Percentiles rank a stretch among this genome's conserved stretches.
Conservation (phyloP, 2,888 invertebrate species). For the Nomada ferruginata region DNA sequence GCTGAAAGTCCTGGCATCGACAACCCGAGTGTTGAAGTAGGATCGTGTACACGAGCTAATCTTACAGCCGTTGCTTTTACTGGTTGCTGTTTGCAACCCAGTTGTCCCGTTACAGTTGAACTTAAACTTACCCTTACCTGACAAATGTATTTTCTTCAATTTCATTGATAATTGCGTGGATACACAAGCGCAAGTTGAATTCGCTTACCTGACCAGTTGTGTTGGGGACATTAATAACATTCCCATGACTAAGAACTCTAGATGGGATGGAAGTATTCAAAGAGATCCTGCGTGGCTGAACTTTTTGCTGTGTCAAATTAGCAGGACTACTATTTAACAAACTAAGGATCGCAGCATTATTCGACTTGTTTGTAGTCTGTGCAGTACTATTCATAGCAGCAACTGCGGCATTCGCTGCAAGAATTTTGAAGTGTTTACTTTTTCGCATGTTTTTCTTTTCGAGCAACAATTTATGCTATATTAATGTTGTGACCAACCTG, state of each 20-base stretch:
- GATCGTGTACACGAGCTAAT: constrained; percentile 84
- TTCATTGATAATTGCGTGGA: neutral
- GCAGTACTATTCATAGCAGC: constrained; percentile 83
- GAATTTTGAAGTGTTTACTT: constrained; percentile 17
- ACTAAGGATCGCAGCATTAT: constrained; percentile 91
- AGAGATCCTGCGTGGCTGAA: constrained; percentile 80
- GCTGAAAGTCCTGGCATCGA: constrained; percentile 87
- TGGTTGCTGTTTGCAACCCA: constrained; percentile 83
- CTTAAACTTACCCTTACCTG: constrained; percentile 82
- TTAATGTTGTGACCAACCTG: constrained; percentile 78
- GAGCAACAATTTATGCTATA: constrained; percentile 59
- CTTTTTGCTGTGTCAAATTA: constrained; percentile 83
- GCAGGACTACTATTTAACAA: constrained; percentile 91
- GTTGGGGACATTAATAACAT: constrained; percentile 82
- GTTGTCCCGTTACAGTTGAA: constrained; percentile 80
- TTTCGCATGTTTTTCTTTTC: neutral
- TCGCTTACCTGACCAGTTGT: constrained; percentile 80
- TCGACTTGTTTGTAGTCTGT: constrained; percentile 84
- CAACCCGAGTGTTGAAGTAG: constrained; percentile 85
- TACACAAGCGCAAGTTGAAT: neutral
- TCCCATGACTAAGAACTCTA: constrained; percentile 81
- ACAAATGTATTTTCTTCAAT: constrained; percentile 11
- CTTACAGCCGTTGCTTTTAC: constrained; percentile 85
- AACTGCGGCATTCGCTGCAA: constrained; percentile 79
- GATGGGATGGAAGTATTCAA: constrained; percentile 81